Conservation (phyloP, 2,113 vertebrate genomes). For the Phoxinus phoxinus region DNA sequence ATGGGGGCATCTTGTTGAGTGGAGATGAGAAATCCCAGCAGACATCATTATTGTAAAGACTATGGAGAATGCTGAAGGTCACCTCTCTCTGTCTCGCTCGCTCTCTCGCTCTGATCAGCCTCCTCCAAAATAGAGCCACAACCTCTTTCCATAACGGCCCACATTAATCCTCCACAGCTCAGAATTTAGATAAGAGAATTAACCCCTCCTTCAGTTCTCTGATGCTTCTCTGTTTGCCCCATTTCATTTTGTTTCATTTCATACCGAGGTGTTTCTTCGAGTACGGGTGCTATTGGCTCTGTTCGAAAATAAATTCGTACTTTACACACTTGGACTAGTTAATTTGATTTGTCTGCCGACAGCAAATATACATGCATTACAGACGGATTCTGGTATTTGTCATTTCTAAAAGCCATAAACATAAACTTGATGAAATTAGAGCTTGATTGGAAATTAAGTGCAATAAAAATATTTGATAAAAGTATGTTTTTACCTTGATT, state of each 20-base stretch:
- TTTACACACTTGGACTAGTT: neutral
- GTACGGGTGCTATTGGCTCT: neutral
- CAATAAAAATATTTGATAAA: no score
- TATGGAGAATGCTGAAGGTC: conserved; percentile 54
- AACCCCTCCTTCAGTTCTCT: conserved; percentile 50
- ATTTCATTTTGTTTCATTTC: conserved; percentile 45
- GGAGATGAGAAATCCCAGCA: conserved; percentile 54
- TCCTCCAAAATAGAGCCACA: conserved; percentile 30
- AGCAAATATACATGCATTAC: neutral
- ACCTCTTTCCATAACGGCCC: conserved; percentile 43
- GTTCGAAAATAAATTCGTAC: neutral
- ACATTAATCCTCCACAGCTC: conserved; percentile 43
- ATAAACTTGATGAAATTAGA: neutral
- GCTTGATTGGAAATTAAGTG: neutral
- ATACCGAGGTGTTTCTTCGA: neutral
- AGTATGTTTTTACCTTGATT: no score
- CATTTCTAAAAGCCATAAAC: neutral
- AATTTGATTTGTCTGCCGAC: neutral
- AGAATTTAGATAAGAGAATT: conserved; percentile 61
- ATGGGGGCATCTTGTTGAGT: conserved; percentile 51
- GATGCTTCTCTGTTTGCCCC: conserved; percentile 25
- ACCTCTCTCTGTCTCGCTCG: conserved; percentile 34
- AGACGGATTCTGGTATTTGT: neutral
- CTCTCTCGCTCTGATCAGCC: conserved; percentile 26
- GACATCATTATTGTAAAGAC: conserved; percentile 59